phyloP scores from a whole-genome alignment of 1,140 invertebrate genomes.

The Orchesella cincta region DNA sequence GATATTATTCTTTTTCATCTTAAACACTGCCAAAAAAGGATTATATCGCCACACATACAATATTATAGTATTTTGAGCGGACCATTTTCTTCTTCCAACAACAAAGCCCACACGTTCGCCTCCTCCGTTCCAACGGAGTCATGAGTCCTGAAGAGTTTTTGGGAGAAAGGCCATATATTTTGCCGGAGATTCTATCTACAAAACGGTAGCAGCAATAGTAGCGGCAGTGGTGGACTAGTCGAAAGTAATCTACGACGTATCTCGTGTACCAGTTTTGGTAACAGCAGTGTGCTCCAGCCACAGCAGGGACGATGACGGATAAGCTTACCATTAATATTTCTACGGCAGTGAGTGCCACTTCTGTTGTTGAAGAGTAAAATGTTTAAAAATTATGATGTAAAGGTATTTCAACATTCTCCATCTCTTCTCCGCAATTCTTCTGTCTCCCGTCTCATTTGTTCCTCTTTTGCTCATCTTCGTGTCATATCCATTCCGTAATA shows the following conservation, averaged over 20 bases:
- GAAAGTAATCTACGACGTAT: not conserved
- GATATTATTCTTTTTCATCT: constrained; percentile 3
- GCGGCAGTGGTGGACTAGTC: not conserved
- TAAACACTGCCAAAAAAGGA: not conserved
- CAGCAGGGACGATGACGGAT: constrained; percentile 6
- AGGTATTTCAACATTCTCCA: not conserved
- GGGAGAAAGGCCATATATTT: too few species aligned
- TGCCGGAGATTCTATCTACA: too few species aligned
- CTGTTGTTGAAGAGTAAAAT: not conserved
- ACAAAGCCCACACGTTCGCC: not conserved
- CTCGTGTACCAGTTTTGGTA: not conserved
- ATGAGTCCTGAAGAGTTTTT: too few species aligned
- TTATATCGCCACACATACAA: too few species aligned
- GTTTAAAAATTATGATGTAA: not conserved
- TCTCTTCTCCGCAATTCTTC: not conserved
- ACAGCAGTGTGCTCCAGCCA: not conserved
- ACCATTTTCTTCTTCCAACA: too few species aligned
- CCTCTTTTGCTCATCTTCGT: not conserved
- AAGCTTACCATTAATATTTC: not conserved
- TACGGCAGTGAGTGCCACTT: not conserved
- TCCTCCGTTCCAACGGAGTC: not conserved
- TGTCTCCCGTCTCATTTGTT: not conserved
- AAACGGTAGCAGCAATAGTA: too few species aligned
- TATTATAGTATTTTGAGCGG: too few species aligned
- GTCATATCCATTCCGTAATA: too few species aligned